These are phyloP conservation scores for Mungos mungo DNA, from an alignment of 2,113 vertebrate species.

Conservation along the genomic window DNA sequence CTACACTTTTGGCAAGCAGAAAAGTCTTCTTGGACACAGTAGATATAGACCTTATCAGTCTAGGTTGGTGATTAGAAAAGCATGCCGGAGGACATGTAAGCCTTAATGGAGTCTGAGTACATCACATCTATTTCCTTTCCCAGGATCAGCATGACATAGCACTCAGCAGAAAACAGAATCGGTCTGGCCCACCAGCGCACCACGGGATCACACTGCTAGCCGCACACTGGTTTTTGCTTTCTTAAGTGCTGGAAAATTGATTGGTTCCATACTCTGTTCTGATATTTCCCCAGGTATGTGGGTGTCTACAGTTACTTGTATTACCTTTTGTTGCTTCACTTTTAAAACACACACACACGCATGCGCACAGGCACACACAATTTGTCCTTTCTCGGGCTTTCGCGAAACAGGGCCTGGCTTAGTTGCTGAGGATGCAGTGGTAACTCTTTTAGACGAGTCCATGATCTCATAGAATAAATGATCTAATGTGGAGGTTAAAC, in stretches of 20 bases:
- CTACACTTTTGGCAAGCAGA: conserved; percentile 59
- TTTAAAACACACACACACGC: background rate
- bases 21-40: conserved; percentile 44
- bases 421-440: background rate
- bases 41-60: conserved; percentile 1
- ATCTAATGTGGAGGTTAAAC: background rate
- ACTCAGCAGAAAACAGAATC: conserved; percentile 53
- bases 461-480: background rate
- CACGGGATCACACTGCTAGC: background rate
- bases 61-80: conserved; percentile 63
- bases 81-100: conserved; percentile 31
- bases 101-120: conserved; percentile 58
- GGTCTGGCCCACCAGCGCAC: background rate
- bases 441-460: conserved; percentile 31
- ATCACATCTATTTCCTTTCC: conserved; percentile 42
- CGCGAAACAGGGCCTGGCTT: background rate
- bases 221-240: conserved; percentile 36
- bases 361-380: background rate
- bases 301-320: conserved; percentile 17
- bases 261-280: conserved; percentile 26
- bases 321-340: background rate
- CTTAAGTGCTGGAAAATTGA: conserved; percentile 19
- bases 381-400: background rate
- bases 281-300: conserved; percentile 23
- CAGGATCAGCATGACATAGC: conserved; percentile 50